Evolutionary conservation across 2,797 vertebrate genomes (phyloP).

Genomic region (Coranthus polyacanthus): DNA sequence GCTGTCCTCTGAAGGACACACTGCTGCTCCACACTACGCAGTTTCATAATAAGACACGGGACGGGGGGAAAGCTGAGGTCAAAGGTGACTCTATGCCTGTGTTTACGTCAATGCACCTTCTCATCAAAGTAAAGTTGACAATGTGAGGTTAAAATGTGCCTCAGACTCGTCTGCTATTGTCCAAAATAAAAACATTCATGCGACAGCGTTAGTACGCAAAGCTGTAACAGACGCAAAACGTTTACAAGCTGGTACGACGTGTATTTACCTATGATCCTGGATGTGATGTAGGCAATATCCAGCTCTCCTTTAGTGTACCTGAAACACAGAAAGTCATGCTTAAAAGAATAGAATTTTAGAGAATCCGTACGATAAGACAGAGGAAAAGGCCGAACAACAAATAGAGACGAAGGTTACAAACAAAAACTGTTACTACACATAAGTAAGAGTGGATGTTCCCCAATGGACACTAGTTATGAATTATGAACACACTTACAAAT

Average conservation of each 20-base stretch:
- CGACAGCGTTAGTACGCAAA: not conserved
- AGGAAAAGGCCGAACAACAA: no score
- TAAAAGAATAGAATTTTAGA: no score
- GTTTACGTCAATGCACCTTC: not conserved
- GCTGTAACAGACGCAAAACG: conserved; percentile 5
- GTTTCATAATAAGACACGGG: conserved; percentile 1
- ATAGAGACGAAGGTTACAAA: not conserved
- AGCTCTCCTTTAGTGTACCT: conserved; percentile 99
- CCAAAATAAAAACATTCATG: no score
- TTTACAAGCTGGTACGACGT: not conserved
- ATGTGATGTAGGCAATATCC: conserved; percentile 98
- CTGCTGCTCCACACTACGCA: conserved; percentile 17
- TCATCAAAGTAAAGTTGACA: no score
- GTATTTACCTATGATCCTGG: conserved; percentile 95
- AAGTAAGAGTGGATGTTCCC: no score
- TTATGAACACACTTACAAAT: no score
- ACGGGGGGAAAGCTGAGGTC: not conserved
- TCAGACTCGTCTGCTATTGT: no score
- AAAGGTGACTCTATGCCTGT: not conserved
- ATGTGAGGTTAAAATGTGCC: no score
- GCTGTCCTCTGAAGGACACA: conserved; percentile 31
- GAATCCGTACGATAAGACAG: no score
- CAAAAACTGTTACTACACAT: no score
- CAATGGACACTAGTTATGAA: no score
- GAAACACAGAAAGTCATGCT: conserved; percentile 50